These are phyloP conservation scores for Platycheirus albimanus DNA, from an alignment of 2,888 invertebrate species.

Conservation along the genomic window DNA sequence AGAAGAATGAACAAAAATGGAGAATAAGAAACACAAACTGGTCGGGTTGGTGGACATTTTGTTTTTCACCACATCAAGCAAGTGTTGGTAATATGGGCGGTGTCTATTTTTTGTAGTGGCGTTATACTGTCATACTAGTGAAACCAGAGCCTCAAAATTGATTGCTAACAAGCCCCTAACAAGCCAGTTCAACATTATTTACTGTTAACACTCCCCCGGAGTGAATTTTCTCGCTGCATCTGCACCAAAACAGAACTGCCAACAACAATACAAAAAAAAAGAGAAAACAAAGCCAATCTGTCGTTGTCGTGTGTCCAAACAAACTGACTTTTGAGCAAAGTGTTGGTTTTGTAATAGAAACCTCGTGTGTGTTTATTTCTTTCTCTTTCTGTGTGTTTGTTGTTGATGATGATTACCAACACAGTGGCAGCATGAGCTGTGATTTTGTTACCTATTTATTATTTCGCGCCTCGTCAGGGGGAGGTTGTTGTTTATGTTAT, in stretches of 20 bases:
- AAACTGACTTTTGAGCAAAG: slow-evolving; percentile 61
- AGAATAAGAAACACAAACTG: no score
- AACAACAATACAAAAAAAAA: neutral
- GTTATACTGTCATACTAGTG: no score
- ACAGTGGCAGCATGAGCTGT: slow-evolving; percentile 21
- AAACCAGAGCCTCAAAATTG: slow-evolving; percentile 43
- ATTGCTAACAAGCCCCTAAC: slow-evolving; percentile 71
- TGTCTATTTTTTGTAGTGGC: slow-evolving; percentile 20
- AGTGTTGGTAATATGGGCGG: slow-evolving; percentile 60
- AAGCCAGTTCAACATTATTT: slow-evolving; percentile 62
- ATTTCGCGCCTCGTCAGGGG: slow-evolving; percentile 68
- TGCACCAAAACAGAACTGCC: neutral
- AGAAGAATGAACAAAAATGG: slow-evolving; percentile 55
- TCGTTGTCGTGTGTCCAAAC: slow-evolving; percentile 69
- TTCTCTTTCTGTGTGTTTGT: slow-evolving; percentile 1
- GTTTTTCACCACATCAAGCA: slow-evolving; percentile 19
- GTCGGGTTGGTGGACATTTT: slow-evolving; percentile 62
- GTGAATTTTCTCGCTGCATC: slow-evolving; percentile 1
- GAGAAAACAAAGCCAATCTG: slow-evolving; percentile 65
- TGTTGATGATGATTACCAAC: slow-evolving; percentile 50
- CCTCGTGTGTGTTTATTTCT: no score
- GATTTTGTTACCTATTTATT: slow-evolving; percentile 68
- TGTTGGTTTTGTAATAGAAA: slow-evolving; percentile 49
- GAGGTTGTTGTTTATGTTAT: slow-evolving; percentile 70
- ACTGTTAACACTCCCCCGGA: slow-evolving; percentile 46